phyloP scores from a whole-genome alignment of 1,140 invertebrate genomes.

The Mercenaria mercenaria region DNA sequence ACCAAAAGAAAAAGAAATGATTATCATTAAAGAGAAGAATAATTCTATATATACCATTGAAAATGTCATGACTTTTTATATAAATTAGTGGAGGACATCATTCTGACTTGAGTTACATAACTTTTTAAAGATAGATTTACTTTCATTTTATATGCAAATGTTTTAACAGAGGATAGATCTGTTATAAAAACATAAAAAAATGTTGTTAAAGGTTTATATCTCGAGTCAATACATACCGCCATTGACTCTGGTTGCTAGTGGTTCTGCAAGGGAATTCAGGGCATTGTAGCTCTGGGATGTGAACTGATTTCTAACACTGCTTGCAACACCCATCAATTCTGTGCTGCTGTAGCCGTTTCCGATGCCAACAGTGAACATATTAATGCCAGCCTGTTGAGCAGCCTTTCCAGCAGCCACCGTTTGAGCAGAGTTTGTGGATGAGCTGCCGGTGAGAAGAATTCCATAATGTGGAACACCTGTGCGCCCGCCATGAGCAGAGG shows the following conservation, averaged over 20 bases:
- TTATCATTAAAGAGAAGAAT: too few relatives aligned
- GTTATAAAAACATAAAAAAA: too few relatives aligned
- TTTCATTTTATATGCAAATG: too few relatives aligned
- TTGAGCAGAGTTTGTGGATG: slow-evolving; percentile 69
- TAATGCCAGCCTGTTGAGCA: slow-evolving; percentile 75
- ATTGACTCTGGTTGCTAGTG: slow-evolving; percentile 71
- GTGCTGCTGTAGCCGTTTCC: slow-evolving; percentile 73
- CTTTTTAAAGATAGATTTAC: too few relatives aligned
- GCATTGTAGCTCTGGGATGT: slow-evolving; percentile 75
- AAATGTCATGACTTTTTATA: too few relatives aligned
- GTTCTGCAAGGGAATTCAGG: slow-evolving; percentile 68
- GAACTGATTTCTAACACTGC: slow-evolving; percentile 73
- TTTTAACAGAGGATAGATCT: too few relatives aligned
- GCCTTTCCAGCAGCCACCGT: slow-evolving; percentile 70
- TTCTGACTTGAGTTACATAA: too few relatives aligned
- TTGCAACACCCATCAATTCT: slow-evolving; percentile 74
- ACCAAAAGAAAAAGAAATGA: too few relatives aligned
- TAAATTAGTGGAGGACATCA: too few relatives aligned
- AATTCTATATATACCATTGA: too few relatives aligned
- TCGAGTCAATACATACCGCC: slow-evolving; percentile 36
- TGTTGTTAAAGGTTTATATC: too few relatives aligned
- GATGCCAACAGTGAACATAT: slow-evolving; percentile 79
- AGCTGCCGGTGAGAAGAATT: slow-evolving; percentile 80
- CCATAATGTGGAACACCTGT: slow-evolving; percentile 79
- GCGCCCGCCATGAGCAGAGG: slow-evolving; percentile 74